Evolutionary conservation across 2,797 vertebrate species (phyloP).

Genomic region (Enteromius paludinosus): DNA sequence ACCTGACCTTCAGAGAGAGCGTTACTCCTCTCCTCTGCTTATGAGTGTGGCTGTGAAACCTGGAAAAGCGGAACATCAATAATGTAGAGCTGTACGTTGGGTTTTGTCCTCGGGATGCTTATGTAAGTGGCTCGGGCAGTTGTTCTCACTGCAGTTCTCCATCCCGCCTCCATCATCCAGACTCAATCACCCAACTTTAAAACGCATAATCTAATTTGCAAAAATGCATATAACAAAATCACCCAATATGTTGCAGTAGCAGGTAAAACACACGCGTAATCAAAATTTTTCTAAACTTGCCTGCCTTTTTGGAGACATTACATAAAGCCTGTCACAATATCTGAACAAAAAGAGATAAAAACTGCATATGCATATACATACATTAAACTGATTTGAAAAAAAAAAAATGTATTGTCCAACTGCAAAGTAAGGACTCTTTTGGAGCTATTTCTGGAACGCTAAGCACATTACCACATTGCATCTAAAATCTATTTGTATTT

Average conservation of each 20-base stretch:
- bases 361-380: not conserved
- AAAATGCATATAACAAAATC: not conserved
- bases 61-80: conserved; percentile 79
- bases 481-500: not conserved
- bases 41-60: conserved; percentile 56
- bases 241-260: not conserved
- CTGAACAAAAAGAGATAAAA: not conserved
- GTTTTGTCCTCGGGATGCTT: conserved; percentile 68
- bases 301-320: not conserved
- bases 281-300: not conserved
- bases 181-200: not conserved
- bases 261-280: not conserved
- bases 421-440: no score
- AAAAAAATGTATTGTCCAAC: not conserved
- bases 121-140: conserved; percentile 65
- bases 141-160: conserved; percentile 8
- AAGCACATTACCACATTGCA: not conserved
- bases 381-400: not conserved
- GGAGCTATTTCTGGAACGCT: not conserved
- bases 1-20: conserved; percentile 53
- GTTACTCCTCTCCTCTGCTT: conserved; percentile 38
- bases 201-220: not conserved
- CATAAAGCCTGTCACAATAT: not conserved
- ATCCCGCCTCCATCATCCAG: not conserved
- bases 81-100: conserved; percentile 68